These are phyloP conservation scores for Channa argus DNA, from an alignment of 2,113 vertebrate species.

Conservation along the genomic window DNA sequence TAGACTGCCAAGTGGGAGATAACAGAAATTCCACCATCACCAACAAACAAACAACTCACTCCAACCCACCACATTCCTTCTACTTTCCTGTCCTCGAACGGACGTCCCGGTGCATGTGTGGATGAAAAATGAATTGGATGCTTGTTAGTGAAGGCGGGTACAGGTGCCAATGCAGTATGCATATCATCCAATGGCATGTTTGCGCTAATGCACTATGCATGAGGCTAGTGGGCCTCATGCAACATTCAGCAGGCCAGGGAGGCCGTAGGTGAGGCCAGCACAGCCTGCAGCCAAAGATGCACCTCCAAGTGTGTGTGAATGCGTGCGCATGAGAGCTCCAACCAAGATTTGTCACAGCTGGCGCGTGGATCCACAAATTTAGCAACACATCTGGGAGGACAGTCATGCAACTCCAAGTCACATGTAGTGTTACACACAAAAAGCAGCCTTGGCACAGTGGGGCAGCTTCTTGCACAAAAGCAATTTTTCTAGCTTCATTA, in stretches of 20 bases:
- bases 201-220: constrained; percentile 87
- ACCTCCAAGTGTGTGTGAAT: constrained; percentile 35
- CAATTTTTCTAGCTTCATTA: constrained; percentile 18
- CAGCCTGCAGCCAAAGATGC: constrained; percentile 71
- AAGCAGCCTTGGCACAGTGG: constrained; percentile 28
- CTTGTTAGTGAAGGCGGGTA: constrained; percentile 82
- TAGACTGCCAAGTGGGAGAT: background rate
- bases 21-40: background rate
- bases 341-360: constrained; percentile 60
- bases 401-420: constrained; percentile 50
- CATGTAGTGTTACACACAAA: constrained; percentile 54
- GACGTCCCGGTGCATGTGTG: constrained; percentile 55
- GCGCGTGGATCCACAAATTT: constrained; percentile 59
- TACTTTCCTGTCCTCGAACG: constrained; percentile 50
- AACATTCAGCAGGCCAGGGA: constrained; percentile 84
- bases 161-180: constrained; percentile 82
- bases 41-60: constrained; percentile 14
- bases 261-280: constrained; percentile 82
- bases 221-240: constrained; percentile 73
- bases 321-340: constrained; percentile 31
- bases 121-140: constrained; percentile 88
- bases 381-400: constrained; percentile 56
- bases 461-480: constrained; percentile 22
- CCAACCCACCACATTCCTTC: background rate
- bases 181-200: constrained; percentile 79